Percentiles rank a stretch among this genome's conserved stretches.
phyloP scores from a whole-genome alignment of 2,888 invertebrate genomes.

The Zaprionus obscuricornis region DNA sequence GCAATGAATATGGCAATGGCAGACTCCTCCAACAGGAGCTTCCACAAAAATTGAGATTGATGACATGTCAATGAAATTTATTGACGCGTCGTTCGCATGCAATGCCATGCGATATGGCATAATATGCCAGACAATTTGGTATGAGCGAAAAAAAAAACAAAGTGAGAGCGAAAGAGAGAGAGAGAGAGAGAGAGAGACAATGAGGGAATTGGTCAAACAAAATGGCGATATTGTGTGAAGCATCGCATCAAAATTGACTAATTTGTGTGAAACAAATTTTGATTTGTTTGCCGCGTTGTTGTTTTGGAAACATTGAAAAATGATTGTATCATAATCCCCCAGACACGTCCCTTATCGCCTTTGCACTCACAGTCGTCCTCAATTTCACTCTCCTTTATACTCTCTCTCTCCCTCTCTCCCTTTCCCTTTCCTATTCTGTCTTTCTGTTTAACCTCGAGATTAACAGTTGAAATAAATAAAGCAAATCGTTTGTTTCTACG shows the following conservation, averaged over 20 bases:
- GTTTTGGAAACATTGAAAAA: constrained; percentile 22
- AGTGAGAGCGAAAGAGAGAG: no score
- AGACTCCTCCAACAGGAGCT: background rate
- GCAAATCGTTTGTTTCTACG: no score
- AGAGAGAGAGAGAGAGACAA: no score
- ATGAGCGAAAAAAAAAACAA: no score
- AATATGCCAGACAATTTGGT: no score
- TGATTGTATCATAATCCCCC: constrained; percentile 83
- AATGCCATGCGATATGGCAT: background rate
- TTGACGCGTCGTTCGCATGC: constrained; percentile 19
- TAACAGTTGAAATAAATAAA: no score
- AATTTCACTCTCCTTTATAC: background rate
- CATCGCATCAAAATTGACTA: constrained; percentile 42
- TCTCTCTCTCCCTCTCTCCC: no score
- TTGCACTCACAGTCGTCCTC: background rate
- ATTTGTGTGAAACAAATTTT: constrained; percentile 59
- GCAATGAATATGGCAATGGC: no score
- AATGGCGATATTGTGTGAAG: constrained; percentile 25
- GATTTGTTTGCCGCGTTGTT: constrained; percentile 50
- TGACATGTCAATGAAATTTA: constrained; percentile 70
- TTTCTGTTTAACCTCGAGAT: no score
- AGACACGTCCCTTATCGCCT: no score
- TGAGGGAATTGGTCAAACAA: no score
- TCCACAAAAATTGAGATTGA: constrained; percentile 69
- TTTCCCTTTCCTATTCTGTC: no score